Base-by-base conservation (phyloP, 2,113 vertebrate species). In the Cygnus buccinator region DNA sequence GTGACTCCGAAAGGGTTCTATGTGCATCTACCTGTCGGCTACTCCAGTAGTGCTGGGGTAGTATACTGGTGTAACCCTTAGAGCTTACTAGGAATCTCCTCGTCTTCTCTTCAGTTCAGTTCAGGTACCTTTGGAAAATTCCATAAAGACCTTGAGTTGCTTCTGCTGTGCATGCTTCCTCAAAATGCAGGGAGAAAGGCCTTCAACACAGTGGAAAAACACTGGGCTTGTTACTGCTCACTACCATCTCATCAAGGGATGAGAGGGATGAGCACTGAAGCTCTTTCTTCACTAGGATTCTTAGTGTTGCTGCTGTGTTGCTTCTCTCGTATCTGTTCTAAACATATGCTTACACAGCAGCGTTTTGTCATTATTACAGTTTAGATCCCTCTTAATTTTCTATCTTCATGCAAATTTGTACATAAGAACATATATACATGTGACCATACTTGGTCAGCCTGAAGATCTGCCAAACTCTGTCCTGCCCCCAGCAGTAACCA, bases 351-450 rank as follows among this genome's bases (percentile, higher is more conserved):
- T 73, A 22, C 21, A 77, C 7, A 78, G 41, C 16, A 73, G 44
- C 11, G 25, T 67, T 72, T 87, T 5, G n/a, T 62, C 22, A 5
- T 33, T 65, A 13, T 46, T 67, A n/a, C 18, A 31, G 3, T 13
- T 73, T 62, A 50, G 18, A 50, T 55, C 6, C 59, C 25, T 57
- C 21, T 48, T 25, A 48, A 23, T 75, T 75, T 65, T 33, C 76
- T 82, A 22, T 66, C 44, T 76, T 29, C 4, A 3, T 48, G 29
- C 14, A 9, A 67, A 55, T 52, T 72, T 66, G 21, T 48, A 28
- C 22, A 1, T 66, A 43, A 48, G 29, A 90, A 46, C 11, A 20
- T 39, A 46, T 5, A 13, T 46, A 8, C 0, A 0, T 0, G 5
- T 14, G 35, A 39, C 31, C 23, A 44, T 57, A 18, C 13, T 3